Evolutionary conservation across 2,113 vertebrate species (phyloP), one percentile per base, ranked within the genome.

Genomic region (Himantopus leucocephalus): DNA sequence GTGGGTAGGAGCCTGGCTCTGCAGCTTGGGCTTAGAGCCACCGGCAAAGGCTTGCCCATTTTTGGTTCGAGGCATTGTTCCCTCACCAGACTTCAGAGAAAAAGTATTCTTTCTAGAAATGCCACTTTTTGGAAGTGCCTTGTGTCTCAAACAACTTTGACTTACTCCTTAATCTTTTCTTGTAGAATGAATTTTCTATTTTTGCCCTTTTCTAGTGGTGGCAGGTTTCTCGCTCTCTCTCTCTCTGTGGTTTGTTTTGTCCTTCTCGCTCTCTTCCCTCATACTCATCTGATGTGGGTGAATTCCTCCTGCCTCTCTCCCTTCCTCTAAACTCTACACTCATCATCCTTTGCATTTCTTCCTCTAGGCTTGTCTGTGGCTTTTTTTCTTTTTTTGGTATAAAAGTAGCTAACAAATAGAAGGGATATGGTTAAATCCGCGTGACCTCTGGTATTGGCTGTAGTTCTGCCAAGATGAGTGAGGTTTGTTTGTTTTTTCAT

Each of bases 401-500:
- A 60, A 37, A 80, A 80, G 53, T 94, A 77, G 37, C 58, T 82
- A 39, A 63, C 14, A 77, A 56, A 75, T 60, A 72, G 63, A 77
- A 92, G 22, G 60, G 60, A 50, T 84, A 67, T 71, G 39, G 85
- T 92, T 96, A 94, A 90, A 86, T 86, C 60, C 3, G 0, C 4
- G 7, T 90, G 73, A 92, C 43, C 26, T 85, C 67, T 83, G 50
- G 20, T 77, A 35, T 12, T 84, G 26, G 37, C 59, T 93, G 41
- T 53, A 88, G 43, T 80, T 88, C 63, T 83, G 68, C 60, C 90
- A 68, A 35, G 73, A 74, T 37, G 72, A 77, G 34, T 52, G 75
- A 88, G 35, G 21, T 77, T 45, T n/a, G 43, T 95, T 96, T 95
- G 63, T 94, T 86, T 86, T 88, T 67, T 80, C 68, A 26, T 88